Evolutionary conservation across 2,888 invertebrate genomes (phyloP), one percentile per base, ranked within the genome.

Genomic region (Synergus itoensis): DNA sequence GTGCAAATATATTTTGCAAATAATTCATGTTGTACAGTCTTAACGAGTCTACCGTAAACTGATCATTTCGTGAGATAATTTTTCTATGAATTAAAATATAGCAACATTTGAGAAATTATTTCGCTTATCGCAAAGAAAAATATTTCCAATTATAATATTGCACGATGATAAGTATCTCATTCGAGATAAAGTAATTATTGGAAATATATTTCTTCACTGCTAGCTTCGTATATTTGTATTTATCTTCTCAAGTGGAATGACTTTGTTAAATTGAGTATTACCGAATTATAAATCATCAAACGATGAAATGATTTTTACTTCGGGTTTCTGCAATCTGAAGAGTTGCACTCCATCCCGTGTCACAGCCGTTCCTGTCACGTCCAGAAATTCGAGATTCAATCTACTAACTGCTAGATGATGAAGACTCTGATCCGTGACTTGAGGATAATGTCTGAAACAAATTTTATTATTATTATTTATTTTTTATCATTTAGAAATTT

Each of bases 311-410:
- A 92, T 82, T 82, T 86, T 89, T 5, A 92, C 90, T 45, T 95
- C 93, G 0, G 95, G 95, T 79, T 95, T 93, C 0, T 93, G 87
- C 0, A 91, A 92, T 75, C 93, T 94, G 83, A 96, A 97, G 0
- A 92, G 91, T n/a, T 93, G 93, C 0, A 96, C 93, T 0, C 95
- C 96, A 0, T 91, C 87, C 8, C 90, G 89, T 0, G 96, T 95
- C 0, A 96, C 95, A 1, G 93, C 93, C 0, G 96, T 96, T 0
- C 95, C 94, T 0, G 94, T 94, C 0, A 97, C 94, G 90, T 97
- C 96, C 0, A 97, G 89, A 40, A 92, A 92, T 9, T 92, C 89
- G 16, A 96, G 89, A 78, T 93, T 90, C 0, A 95, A 95, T 0
- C 95, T 95, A 0, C 95, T 94, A 0, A 93, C 93, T 0, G 94